phyloP scores from a whole-genome alignment of 2,113 vertebrate genomes.

The Argyrosomus japonicus region DNA sequence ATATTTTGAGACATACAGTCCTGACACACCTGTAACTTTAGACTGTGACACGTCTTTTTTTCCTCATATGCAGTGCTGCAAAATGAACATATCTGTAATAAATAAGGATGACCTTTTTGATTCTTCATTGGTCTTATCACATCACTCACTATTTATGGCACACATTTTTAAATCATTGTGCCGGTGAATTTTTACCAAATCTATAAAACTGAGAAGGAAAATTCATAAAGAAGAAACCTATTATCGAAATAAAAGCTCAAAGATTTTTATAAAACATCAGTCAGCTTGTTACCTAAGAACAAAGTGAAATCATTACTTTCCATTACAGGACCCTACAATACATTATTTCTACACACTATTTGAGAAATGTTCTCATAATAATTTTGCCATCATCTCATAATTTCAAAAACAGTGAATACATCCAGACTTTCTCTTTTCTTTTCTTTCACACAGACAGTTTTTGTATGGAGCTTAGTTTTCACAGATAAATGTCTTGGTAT shows the following conservation, averaged over 20 bases:
- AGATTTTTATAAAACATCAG: neutral
- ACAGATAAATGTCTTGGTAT: neutral
- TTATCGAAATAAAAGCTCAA: neutral
- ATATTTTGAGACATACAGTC: slow-evolving; percentile 1
- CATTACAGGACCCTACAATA: neutral
- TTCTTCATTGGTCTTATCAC: neutral
- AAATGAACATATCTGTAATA: neutral
- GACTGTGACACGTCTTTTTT: neutral
- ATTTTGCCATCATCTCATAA: neutral
- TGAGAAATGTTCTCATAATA: neutral
- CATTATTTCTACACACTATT: neutral
- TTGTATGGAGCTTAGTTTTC: neutral
- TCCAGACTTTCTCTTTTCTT: neutral
- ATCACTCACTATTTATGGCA: neutral
- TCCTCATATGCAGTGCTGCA: neutral
- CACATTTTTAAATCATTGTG: neutral
- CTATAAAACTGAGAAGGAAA: neutral
- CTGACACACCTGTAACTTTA: neutral
- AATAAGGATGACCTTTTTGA: neutral
- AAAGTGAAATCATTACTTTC: too few relatives aligned
- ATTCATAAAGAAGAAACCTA: neutral
- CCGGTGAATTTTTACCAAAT: neutral
- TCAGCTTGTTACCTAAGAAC: neutral
- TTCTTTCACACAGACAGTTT: neutral
- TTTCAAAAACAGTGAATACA: neutral